These are phyloP conservation scores for Climacteris rufus DNA, from an alignment of 2,113 vertebrate genomes.

Conservation along the genomic window DNA sequence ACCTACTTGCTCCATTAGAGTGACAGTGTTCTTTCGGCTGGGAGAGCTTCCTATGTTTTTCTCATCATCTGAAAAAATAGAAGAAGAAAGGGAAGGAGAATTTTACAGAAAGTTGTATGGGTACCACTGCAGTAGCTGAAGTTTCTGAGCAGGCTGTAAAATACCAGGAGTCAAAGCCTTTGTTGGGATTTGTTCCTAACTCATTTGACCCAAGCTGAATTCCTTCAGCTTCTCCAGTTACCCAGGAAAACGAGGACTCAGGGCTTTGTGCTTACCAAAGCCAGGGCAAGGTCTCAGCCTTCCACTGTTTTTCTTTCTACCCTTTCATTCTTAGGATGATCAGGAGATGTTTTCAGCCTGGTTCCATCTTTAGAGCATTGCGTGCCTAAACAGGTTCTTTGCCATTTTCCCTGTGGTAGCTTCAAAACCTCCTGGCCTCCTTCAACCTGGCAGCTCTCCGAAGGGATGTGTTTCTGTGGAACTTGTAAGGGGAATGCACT, in stretches of 20 bases:
- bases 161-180: neutral
- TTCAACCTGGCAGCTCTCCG: neutral
- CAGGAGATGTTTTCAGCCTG: neutral
- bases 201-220: neutral
- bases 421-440: neutral
- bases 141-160: neutral
- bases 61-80: neutral
- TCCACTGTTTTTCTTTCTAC: fast-evolving
- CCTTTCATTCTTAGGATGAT: neutral
- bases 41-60: neutral
- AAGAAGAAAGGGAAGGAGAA: neutral
- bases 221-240: neutral
- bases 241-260: neutral
- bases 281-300: neutral
- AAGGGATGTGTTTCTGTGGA: neutral
- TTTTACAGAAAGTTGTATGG: neutral
- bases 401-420: neutral
- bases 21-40: neutral
- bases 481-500: neutral
- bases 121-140: neutral
- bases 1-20: neutral
- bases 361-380: neutral
- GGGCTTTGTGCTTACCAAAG: neutral
- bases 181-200: neutral
- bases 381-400: neutral